phyloP scores from a whole-genome alignment of 2,797 vertebrate genomes.

The Tapirus indicus region DNA sequence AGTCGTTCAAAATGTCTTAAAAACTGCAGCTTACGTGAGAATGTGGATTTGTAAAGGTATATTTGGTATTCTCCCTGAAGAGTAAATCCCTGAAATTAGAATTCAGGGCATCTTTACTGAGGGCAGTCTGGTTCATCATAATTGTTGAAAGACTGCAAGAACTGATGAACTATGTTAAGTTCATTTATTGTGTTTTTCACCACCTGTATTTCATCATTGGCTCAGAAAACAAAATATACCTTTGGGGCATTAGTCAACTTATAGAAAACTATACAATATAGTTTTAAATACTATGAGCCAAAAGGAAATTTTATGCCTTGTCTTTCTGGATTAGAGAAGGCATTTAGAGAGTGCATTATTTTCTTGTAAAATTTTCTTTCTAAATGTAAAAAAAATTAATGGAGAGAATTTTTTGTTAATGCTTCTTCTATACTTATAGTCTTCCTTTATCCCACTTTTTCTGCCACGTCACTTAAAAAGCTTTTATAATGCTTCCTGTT shows the following conservation, averaged over 20 bases:
- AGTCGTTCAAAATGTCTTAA: slow-evolving; percentile 30
- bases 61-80: slow-evolving; percentile 37
- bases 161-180: background rate
- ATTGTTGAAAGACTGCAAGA: background rate
- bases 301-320: slow-evolving; percentile 29
- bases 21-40: background rate
- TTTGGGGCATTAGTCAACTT: background rate
- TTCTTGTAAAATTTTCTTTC: slow-evolving; percentile 30
- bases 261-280: background rate
- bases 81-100: slow-evolving; percentile 13
- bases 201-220: slow-evolving; percentile 38
- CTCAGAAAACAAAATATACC: slow-evolving; percentile 1
- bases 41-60: background rate
- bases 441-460: slow-evolving; percentile 1
- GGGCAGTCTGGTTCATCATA: background rate
- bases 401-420: slow-evolving; percentile 26
- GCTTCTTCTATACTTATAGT: background rate
- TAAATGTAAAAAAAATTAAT: slow-evolving; percentile 51
- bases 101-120: slow-evolving; percentile 15
- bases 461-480: slow-evolving; percentile 33
- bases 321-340: slow-evolving; percentile 27
- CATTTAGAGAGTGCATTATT: slow-evolving; percentile 20
- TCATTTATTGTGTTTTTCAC: background rate
- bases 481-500: slow-evolving; percentile 63
- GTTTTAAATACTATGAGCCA: slow-evolving; percentile 5